A percentile compares a stretch with the other conserved stretches of the same genome.
These are phyloP conservation scores for Plectropomus leopardus DNA, from an alignment of 2,113 vertebrate genomes.

Conservation along the genomic window DNA sequence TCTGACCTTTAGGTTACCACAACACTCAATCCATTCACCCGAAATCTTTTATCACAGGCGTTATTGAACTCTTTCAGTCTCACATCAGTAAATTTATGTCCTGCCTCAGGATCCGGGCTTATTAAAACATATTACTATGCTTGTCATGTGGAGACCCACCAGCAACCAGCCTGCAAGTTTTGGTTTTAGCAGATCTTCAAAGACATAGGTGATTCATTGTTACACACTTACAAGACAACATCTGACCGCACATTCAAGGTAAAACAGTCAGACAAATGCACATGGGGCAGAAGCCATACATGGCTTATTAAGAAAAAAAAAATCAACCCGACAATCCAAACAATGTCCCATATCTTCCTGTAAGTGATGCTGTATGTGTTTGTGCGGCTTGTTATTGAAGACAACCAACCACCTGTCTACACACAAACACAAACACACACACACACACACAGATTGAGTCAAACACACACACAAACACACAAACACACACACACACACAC, in stretches of 20 bases:
- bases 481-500: constrained; percentile 38
- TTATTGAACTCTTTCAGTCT: constrained; percentile 28
- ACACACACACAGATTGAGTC: not conserved
- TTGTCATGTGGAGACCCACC: constrained; percentile 43
- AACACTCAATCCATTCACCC: constrained; percentile 50
- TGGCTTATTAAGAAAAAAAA: not conserved
- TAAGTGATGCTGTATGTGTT: not conserved
- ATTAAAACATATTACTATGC: constrained; percentile 42
- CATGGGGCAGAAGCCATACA: not conserved
- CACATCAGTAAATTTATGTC: constrained; percentile 27
- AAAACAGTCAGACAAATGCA: not conserved
- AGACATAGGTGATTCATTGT: constrained; percentile 16
- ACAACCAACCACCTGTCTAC: not conserved
- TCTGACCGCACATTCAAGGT: not conserved
- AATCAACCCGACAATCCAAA: constrained; percentile 1
- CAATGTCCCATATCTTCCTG: constrained; percentile 16
- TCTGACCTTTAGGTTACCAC: constrained; percentile 48
- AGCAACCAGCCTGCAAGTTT: constrained; percentile 13
- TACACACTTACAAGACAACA: not conserved
- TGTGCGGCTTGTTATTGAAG: constrained; percentile 24
- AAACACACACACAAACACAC: not conserved
- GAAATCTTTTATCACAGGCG: constrained; percentile 17
- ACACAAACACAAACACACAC: constrained; percentile 11
- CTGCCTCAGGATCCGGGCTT: constrained; percentile 22
- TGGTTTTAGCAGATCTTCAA: constrained; percentile 10